Conservation (phyloP, 2,888 invertebrate genomes). For the Acanthoscelides obtectus region DNA sequence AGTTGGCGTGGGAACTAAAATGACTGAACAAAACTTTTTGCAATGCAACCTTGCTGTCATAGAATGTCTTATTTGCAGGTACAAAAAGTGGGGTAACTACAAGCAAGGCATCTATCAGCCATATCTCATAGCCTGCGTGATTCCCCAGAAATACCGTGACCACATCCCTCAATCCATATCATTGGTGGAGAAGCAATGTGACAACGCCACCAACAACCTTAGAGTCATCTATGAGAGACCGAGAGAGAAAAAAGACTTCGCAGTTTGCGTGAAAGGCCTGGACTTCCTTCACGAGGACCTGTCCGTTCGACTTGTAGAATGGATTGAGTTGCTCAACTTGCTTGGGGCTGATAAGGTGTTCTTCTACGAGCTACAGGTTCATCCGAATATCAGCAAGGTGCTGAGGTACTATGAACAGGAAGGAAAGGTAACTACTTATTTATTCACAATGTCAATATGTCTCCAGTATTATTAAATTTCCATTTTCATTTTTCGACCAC, state of each 20-base stretch:
- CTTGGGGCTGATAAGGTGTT: conserved; percentile 89
- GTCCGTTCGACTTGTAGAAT: conserved; percentile 85
- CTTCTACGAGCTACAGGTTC: conserved; percentile 87
- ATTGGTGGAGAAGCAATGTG: conserved; percentile 78
- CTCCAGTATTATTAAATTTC: no score
- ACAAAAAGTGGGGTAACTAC: conserved; percentile 91
- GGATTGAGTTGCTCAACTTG: conserved; percentile 83
- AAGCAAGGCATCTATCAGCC: conserved; percentile 88
- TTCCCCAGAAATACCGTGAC: conserved; percentile 69
- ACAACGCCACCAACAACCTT: conserved; percentile 79
- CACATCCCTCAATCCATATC: conserved; percentile 79
- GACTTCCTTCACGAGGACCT: conserved; percentile 90
- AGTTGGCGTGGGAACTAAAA: no score
- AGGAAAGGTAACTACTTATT: conserved; percentile 47
- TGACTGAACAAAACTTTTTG: no score
- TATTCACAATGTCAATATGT: no score
- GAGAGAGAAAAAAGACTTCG: conserved; percentile 69
- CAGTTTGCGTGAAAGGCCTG: conserved; percentile 86
- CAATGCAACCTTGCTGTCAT: no score
- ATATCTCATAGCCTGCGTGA: conserved; percentile 82
- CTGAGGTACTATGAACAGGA: conserved; percentile 55
- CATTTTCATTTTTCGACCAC: no score
- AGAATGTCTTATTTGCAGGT: no score
- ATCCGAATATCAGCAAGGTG: conserved; percentile 86
- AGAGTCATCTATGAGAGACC: conserved; percentile 78